Conservation (phyloP, 2,113 vertebrate species). For the Glaucomys volans region DNA sequence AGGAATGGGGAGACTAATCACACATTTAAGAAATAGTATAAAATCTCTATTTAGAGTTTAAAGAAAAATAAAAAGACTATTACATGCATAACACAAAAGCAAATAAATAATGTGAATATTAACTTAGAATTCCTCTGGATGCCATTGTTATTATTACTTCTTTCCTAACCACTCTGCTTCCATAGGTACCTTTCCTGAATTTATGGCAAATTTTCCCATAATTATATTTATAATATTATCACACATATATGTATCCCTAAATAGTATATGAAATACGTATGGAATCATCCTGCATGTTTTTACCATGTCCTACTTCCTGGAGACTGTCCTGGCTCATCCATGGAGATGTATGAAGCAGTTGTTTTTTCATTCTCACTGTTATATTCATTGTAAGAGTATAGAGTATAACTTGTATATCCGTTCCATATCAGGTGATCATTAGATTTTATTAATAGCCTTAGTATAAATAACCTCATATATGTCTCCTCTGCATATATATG, state of each 20-base stretch:
- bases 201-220: background rate
- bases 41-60: background rate
- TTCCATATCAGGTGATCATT: background rate
- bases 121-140: background rate
- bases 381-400: background rate
- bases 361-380: background rate
- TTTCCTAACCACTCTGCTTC: background rate
- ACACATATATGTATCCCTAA: background rate
- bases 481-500: background rate
- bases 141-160: background rate
- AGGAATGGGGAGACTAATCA: background rate
- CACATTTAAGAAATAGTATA: background rate
- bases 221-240: conserved; percentile 5
- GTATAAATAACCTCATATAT: background rate
- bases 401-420: background rate
- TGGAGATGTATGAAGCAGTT: background rate
- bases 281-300: background rate
- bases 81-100: background rate
- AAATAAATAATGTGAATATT: background rate
- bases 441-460: conserved; percentile 31
- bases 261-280: background rate
- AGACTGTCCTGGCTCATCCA: background rate
- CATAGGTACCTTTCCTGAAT: background rate
- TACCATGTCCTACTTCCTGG: background rate
- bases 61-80: conserved; percentile 31